These are phyloP conservation scores for Eubasilissa splendida DNA, from an alignment of 2,888 invertebrate genomes.

Conservation along the genomic window DNA sequence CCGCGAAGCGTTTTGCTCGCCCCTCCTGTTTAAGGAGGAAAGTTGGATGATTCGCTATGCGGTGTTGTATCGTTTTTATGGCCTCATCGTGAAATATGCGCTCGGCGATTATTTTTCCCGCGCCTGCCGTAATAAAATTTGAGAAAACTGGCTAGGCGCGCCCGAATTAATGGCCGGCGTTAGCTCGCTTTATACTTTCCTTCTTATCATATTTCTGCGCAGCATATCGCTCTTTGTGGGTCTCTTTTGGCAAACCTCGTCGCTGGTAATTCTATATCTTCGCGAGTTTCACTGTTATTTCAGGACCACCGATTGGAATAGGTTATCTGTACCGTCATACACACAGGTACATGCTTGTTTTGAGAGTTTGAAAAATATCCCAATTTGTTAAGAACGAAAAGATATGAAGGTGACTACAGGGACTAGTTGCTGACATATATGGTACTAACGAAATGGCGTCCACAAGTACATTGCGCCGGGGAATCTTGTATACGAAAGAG, in stretches of 20 bases:
- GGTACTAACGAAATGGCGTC: too few species aligned
- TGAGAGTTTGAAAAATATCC: too few species aligned
- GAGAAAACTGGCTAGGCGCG: conserved; percentile 45
- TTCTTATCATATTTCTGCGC: conserved; percentile 45
- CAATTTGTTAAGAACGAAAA: too few species aligned
- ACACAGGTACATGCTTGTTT: too few species aligned
- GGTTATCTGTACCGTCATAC: too few species aligned
- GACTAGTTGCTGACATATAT: too few species aligned
- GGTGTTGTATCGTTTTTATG: conserved; percentile 56
- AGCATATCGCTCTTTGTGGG: conserved; percentile 40
- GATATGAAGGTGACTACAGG: too few species aligned
- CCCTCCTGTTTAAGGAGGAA: conserved; percentile 29
- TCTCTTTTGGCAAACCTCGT: conserved; percentile 25
- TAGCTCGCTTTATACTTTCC: conserved; percentile 43
- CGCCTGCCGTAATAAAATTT: conserved; percentile 56
- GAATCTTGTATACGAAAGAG: too few species aligned
- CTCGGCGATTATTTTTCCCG: conserved; percentile 56
- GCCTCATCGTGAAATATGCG: conserved; percentile 55
- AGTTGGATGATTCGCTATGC: conserved; percentile 39
- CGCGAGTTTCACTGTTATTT: conserved; percentile 4
- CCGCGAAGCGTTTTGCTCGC: not conserved
- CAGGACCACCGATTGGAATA: too few species aligned
- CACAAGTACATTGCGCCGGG: too few species aligned
- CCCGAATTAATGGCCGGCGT: conserved; percentile 51
- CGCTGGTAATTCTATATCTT: conserved; percentile 33